phyloP scores from a whole-genome alignment of 2,113 vertebrate genomes.

The Lutjanus erythropterus region DNA sequence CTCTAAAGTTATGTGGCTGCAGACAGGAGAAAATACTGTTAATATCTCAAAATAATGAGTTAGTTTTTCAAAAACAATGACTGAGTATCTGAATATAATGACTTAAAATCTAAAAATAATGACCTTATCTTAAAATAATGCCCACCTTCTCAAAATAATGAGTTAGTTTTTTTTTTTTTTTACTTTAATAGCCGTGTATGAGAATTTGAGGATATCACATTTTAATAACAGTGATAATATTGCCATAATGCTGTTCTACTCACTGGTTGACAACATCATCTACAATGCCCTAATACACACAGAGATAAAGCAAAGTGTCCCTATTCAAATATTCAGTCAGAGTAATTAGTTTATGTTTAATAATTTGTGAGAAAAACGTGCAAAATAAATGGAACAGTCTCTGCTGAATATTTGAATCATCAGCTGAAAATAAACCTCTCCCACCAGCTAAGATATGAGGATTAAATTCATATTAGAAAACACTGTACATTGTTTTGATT shows the following conservation, averaged over 20 bases:
- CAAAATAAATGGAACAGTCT: neutral
- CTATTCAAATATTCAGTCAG: constrained; percentile 3
- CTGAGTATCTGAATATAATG: no score
- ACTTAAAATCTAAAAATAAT: no score
- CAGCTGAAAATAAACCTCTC: neutral
- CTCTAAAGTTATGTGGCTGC: no score
- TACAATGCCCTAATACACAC: neutral
- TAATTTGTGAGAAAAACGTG: neutral
- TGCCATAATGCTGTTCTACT: neutral
- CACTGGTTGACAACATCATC: neutral
- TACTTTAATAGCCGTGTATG: no score
- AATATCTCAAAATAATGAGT: no score
- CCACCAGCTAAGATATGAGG: neutral
- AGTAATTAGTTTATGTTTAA: neutral
- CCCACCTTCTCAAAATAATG: no score
- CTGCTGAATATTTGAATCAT: neutral
- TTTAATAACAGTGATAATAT: neutral
- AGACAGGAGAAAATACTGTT: no score
- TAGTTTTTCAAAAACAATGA: no score
- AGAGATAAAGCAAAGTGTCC: neutral
- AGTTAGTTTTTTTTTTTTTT: no score
- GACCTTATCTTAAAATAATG: no score
- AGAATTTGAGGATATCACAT: no score
- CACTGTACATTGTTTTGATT: neutral
- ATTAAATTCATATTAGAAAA: neutral